Evolutionary conservation across 2,113 vertebrate species (phyloP), one percentile per base, ranked within the genome.

Genomic region (Podarcis cretensis): DNA sequence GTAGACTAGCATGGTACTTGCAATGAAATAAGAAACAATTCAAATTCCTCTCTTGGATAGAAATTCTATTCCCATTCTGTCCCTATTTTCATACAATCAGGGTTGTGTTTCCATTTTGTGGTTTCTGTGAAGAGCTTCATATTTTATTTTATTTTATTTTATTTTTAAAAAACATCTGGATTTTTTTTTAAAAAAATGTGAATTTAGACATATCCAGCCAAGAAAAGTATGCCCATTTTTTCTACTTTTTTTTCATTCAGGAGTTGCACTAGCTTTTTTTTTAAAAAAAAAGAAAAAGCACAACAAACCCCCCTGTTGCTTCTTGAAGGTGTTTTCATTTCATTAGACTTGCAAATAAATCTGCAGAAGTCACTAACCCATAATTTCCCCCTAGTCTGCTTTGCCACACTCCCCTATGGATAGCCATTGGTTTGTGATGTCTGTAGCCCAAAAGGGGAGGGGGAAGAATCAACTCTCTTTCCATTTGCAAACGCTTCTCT

Each of bases 301-400:
- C 83, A 95, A 92, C 82, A 84, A 88, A 87, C 73, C 86, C 90
- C 83, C 93, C 40, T 90, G 73, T 66, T 93, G 87, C n/a, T 32
- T 74, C 63, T 9, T 37, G 66, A 73, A 68, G 27, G 75, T 65
- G 37, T 48, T n/a, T 48, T 30, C 71, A 65, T 65, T 85, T 18
- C 65, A 88, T 63, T 74, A 88, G 59, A 90, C 21, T 63, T 37
- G 86, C 66, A 82, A 91, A 93, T 54, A 63, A 25, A 43, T 57
- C 69, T 30, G 35, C 71, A 84, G 30, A 57, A 25, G 20, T 57
- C 16, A 5, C 35, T 66, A 40, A 25, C 32, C 81, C 63, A 66
- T 74, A 32, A 25, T 84, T 71, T 71, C 27, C 57, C n/a, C 4
- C 69, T 59, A 23, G 30, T 43, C 48, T 32, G 30, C 48, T 74